Percentiles rank a stretch among this genome's conserved stretches.
Conservation (phyloP, 2,113 vertebrate genomes). For the Atrichornis clamosus region DNA sequence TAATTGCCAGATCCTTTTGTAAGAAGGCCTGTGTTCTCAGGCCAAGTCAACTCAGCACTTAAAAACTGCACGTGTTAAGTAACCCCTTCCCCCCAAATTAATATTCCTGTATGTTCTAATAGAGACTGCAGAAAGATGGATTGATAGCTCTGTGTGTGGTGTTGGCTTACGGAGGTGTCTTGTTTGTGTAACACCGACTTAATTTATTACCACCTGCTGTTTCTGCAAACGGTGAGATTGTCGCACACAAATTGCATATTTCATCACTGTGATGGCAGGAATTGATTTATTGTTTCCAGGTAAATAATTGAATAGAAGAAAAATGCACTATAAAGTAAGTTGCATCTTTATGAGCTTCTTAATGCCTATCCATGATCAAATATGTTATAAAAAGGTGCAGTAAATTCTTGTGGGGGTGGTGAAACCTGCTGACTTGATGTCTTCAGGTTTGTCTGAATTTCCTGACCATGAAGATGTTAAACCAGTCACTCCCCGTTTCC, state of each 20-base stretch:
- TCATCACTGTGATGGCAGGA: neutral
- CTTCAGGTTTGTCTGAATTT: neutral
- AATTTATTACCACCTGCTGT: conserved; percentile 19
- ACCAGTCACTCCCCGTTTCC: neutral
- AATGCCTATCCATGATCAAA: neutral
- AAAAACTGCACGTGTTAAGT: neutral
- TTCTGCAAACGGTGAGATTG: neutral
- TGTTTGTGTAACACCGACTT: neutral
- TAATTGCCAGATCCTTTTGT: neutral
- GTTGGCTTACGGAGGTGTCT: neutral
- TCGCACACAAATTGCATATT: neutral
- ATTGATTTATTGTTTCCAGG: neutral
- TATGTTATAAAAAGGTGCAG: neutral
- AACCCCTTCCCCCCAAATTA: neutral
- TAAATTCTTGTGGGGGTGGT: neutral
- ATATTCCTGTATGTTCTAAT: neutral
- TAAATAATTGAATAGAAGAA: neutral
- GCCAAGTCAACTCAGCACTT: neutral
- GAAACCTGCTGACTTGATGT: neutral
- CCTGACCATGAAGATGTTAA: neutral
- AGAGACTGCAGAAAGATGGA: neutral
- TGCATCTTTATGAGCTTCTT: neutral
- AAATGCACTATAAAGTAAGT: neutral
- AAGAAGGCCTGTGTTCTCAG: neutral
- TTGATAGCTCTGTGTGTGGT: neutral